These are phyloP conservation scores for Pogonognathellus flavescens DNA, from an alignment of 1,140 invertebrate species.

Conservation along the genomic window DNA sequence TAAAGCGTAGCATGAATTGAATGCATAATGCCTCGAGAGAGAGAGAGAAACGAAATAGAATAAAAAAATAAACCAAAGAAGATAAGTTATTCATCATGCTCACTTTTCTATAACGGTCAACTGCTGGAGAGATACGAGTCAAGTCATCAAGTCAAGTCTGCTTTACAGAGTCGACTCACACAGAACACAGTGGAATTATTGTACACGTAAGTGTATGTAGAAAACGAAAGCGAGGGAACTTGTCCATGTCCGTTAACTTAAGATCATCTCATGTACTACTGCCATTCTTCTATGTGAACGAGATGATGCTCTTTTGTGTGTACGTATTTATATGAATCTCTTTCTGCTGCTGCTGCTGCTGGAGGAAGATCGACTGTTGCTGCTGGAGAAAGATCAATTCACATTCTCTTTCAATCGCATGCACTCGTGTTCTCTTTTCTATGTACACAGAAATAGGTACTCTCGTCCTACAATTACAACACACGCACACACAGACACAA, in stretches of 20 bases:
- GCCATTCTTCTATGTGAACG: no score
- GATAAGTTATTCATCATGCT: slow-evolving; percentile 53
- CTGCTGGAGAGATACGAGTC: slow-evolving; percentile 28
- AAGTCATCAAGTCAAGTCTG: slow-evolving; percentile 31
- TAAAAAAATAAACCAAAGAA: slow-evolving; percentile 22
- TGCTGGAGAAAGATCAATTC: slow-evolving; percentile 40
- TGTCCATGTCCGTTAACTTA: slow-evolving; percentile 41
- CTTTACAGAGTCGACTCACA: no score
- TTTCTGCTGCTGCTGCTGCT: neutral
- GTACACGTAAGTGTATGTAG: neutral
- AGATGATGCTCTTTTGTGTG: no score
- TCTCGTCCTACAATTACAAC: no score
- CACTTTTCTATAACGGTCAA: slow-evolving; percentile 57
- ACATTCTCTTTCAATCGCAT: neutral
- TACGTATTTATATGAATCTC: no score
- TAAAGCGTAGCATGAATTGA: slow-evolving; percentile 41
- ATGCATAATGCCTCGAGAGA: slow-evolving; percentile 48
- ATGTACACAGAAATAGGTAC: no score
- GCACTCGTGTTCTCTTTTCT: neutral
- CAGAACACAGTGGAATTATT: no score
- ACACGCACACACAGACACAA: no score
- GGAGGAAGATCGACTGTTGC: slow-evolving; percentile 20
- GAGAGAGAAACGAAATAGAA: slow-evolving; percentile 19
- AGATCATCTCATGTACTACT: neutral
- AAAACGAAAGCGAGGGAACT: slow-evolving; percentile 20